Conservation (phyloP, 2,113 vertebrate species). For the Casuarius casuarius region DNA sequence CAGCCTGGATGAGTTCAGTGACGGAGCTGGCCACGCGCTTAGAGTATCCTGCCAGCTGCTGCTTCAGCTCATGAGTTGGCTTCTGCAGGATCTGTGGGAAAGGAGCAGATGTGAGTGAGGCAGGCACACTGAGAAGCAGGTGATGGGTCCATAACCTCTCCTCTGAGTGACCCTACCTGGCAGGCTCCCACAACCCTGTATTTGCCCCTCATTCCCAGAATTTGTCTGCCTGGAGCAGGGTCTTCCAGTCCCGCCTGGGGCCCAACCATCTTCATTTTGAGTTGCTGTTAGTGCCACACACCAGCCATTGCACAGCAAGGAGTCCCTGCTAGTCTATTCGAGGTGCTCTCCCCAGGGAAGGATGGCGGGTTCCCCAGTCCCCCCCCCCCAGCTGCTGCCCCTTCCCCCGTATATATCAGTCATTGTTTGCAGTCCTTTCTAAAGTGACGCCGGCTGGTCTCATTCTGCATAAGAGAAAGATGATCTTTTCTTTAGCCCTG, state of each 20-base stretch:
- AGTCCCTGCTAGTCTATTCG: rapidly evolving
- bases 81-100: slow-evolving; percentile 90
- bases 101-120: background rate
- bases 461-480: background rate
- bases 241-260: background rate
- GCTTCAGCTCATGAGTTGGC: slow-evolving; percentile 91
- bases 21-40: slow-evolving; percentile 95
- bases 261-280: background rate
- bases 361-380: background rate
- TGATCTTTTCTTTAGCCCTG: background rate
- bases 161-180: background rate
- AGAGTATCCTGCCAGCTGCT: slow-evolving; percentile 90
- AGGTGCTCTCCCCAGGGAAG: rapidly evolving
- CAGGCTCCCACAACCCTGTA: background rate
- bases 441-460: background rate
- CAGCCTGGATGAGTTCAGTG: slow-evolving; percentile 97
- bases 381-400: rapidly evolving
- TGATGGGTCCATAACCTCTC: background rate
- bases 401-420: background rate
- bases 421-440: background rate
- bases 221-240: background rate
- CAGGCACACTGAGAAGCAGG: background rate
- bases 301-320: background rate
- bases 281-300: background rate
- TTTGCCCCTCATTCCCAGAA: background rate